Evolutionary conservation across 2,888 invertebrate species (phyloP).

Genomic region (Synergus itoensis): DNA sequence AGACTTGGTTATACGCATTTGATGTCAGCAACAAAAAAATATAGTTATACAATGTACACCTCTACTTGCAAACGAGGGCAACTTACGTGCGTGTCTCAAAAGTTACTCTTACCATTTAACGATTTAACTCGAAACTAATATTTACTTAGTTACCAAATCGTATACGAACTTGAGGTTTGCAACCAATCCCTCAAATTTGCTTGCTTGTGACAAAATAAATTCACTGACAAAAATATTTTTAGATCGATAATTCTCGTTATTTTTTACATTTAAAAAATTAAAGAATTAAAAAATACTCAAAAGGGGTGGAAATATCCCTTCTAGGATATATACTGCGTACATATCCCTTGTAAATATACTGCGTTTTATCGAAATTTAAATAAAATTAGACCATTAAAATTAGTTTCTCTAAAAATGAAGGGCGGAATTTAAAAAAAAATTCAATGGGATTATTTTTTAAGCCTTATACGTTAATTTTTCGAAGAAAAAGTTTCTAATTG

Average conservation of each 20-base stretch:
- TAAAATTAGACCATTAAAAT: not conserved
- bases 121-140: conserved; percentile 2
- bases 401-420: not conserved
- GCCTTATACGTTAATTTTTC: no score
- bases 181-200: not conserved
- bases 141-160: not conserved
- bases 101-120: conserved; percentile 1
- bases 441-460: no score
- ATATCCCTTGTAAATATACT: no score
- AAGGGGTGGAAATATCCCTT: no score
- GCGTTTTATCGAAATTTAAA: no score
- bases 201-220: not conserved
- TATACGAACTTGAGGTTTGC: not conserved
- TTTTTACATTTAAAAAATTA: no score
- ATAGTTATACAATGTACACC: conserved; percentile 47
- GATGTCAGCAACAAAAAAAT: conserved; percentile 53
- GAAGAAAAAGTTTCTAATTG: conserved; percentile 1
- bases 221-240: not conserved
- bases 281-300: no score
- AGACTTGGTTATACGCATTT: conserved; percentile 67
- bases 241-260: no score
- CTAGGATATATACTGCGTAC: no score
- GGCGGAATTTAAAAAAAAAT: no score
- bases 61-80: not conserved
- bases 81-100: not conserved